A percentile compares a stretch with the other conserved stretches of the same genome.
Evolutionary conservation across 2,888 invertebrate genomes (phyloP).

Genomic region (Candidula unifasciata): DNA sequence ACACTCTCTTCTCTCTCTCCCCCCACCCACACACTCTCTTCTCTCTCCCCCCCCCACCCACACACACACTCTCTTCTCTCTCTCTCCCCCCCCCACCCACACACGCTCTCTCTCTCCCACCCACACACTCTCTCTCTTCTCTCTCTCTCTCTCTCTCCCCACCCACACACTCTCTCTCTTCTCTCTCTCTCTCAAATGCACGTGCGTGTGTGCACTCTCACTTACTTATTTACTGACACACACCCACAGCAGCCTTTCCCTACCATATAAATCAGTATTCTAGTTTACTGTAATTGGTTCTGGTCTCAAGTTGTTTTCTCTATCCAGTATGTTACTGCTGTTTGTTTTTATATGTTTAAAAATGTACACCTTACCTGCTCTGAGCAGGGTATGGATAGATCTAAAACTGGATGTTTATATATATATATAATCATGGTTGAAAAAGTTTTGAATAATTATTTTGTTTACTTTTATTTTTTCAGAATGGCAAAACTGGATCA

Average conservation of each 20-base stretch:
- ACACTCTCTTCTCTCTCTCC: no score
- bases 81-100: background rate
- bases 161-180: background rate
- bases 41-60: background rate
- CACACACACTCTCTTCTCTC: background rate
- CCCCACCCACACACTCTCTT: background rate
- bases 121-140: background rate
- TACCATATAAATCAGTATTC: no score
- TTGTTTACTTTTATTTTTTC: background rate
- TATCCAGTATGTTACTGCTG: no score
- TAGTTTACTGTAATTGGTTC: no score
- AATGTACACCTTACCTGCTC: no score
- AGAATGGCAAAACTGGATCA: slow-evolving; percentile 49
- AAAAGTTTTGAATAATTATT: background rate
- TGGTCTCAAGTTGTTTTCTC: no score
- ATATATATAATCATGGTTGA: background rate
- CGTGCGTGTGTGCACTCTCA: no score
- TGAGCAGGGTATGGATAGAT: background rate
- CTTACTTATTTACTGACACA: no score
- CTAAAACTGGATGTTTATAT: background rate
- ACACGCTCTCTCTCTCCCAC: background rate
- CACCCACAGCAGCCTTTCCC: no score
- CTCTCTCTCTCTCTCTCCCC: background rate
- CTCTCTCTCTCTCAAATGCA: slow-evolving; percentile 8
- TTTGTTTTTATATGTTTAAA: no score